Conservation (phyloP, 2,888 invertebrate species). For the Cryptocheilus praepositus region DNA sequence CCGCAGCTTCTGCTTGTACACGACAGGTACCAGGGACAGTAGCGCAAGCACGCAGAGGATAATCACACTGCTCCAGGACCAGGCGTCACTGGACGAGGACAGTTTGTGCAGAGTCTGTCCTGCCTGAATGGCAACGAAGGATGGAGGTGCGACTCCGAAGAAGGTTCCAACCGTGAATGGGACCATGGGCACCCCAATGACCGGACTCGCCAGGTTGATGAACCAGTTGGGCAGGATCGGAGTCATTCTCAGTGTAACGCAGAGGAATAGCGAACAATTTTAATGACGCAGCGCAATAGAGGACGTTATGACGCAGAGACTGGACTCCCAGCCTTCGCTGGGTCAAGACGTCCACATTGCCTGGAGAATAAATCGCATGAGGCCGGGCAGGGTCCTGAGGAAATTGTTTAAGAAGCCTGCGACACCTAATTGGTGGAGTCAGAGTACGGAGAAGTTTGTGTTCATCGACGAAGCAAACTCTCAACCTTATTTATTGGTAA, state of each 20-base stretch:
- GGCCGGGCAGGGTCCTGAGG: slow-evolving; percentile 83
- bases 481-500: slow-evolving; percentile 79
- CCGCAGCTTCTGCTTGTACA: slow-evolving; percentile 87
- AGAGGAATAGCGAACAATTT: neutral
- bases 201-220: slow-evolving; percentile 96
- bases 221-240: slow-evolving; percentile 99
- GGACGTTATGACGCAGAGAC: slow-evolving; percentile 57
- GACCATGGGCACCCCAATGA: slow-evolving; percentile 94
- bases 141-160: slow-evolving; percentile 96
- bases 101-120: slow-evolving; percentile 96
- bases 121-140: slow-evolving; percentile 97
- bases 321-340: slow-evolving; percentile 57
- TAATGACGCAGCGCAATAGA: slow-evolving; percentile 52
- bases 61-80: slow-evolving; percentile 91
- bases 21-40: slow-evolving; percentile 90
- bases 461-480: slow-evolving; percentile 85
- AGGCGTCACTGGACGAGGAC: slow-evolving; percentile 90
- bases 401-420: slow-evolving; percentile 84
- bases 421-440: slow-evolving; percentile 82
- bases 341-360: slow-evolving; percentile 65
- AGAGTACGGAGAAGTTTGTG: slow-evolving; percentile 86
- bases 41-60: slow-evolving; percentile 87
- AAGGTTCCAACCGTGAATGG: slow-evolving; percentile 98
- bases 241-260: slow-evolving; percentile 90
- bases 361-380: slow-evolving; percentile 88